A percentile compares a stretch with the other conserved stretches of the same genome.
These are phyloP conservation scores for Varecia variegata DNA, from an alignment of 2,797 vertebrate genomes.

Conservation along the genomic window DNA sequence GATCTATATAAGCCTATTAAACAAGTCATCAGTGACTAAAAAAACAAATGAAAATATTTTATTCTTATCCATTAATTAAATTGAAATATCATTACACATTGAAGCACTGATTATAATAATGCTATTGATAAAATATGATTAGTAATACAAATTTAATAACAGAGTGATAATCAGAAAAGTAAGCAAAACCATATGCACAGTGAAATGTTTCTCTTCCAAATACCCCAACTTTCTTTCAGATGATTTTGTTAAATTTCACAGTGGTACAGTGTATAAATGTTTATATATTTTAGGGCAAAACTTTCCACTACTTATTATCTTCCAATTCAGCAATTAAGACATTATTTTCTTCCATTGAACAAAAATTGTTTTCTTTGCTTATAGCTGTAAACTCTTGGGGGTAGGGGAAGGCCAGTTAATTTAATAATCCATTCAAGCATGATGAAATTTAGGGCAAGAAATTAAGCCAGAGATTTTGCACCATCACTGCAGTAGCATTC, in stretches of 20 bases:
- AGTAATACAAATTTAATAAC: neutral
- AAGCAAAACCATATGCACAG: neutral
- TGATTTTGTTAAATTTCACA: constrained; percentile 16
- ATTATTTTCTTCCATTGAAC: neutral
- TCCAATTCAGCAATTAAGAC: neutral
- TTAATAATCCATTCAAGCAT: neutral
- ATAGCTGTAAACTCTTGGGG: neutral
- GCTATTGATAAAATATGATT: neutral
- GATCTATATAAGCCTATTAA: constrained; percentile 15
- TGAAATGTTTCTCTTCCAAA: neutral
- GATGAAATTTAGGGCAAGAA: neutral
- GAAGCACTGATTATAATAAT: neutral
- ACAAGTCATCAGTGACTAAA: neutral
- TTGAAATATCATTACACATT: neutral
- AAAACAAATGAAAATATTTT: constrained; percentile 31
- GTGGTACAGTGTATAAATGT: neutral
- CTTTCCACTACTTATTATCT: neutral
- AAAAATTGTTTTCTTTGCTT: neutral
- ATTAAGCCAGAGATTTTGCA: neutral
- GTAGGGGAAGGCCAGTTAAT: neutral
- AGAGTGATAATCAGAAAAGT: neutral
- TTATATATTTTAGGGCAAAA: neutral
- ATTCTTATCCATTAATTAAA: neutral
- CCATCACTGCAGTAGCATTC: neutral
- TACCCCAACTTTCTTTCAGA: neutral